phyloP scores from a whole-genome alignment of 2,113 vertebrate species.

The Perognathus longimembris region DNA sequence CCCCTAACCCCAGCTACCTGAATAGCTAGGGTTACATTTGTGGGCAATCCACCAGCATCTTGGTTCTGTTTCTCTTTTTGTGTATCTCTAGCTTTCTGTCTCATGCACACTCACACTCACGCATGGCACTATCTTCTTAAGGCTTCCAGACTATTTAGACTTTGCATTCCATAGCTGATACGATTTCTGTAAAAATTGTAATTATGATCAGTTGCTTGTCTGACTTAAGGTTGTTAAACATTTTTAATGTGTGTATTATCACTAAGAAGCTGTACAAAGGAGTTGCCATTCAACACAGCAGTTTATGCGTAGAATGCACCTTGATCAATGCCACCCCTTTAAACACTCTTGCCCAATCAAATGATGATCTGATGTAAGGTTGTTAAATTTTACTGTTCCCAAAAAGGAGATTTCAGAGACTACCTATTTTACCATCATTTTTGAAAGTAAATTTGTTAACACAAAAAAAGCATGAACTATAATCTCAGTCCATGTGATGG shows the following conservation, averaged over 20 bases:
- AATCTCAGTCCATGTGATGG: neutral
- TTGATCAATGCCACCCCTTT: too few species aligned
- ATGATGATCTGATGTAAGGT: neutral
- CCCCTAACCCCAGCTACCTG: too few species aligned
- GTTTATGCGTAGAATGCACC: too few species aligned
- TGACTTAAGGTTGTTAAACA: too few species aligned
- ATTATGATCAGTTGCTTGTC: neutral
- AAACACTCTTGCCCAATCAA: too few species aligned
- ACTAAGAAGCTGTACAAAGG: too few species aligned
- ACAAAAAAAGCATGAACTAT: neutral
- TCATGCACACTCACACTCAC: neutral
- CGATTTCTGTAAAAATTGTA: neutral
- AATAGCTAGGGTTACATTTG: too few species aligned
- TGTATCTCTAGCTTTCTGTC: neutral
- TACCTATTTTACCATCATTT: constrained; percentile 9
- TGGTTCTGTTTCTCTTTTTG: neutral
- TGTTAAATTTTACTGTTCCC: neutral
- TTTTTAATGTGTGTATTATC: too few species aligned
- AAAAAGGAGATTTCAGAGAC: neutral
- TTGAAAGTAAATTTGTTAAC: constrained; percentile 8
- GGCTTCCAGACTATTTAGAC: neutral
- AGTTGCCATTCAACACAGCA: too few species aligned
- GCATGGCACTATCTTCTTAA: neutral
- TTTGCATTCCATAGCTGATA: neutral
- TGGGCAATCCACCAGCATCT: too few species aligned